Evolutionary conservation across 2,113 vertebrate genomes (phyloP), one percentile per base, ranked within the genome.

Genomic region (Neofelis nebulosa): DNA sequence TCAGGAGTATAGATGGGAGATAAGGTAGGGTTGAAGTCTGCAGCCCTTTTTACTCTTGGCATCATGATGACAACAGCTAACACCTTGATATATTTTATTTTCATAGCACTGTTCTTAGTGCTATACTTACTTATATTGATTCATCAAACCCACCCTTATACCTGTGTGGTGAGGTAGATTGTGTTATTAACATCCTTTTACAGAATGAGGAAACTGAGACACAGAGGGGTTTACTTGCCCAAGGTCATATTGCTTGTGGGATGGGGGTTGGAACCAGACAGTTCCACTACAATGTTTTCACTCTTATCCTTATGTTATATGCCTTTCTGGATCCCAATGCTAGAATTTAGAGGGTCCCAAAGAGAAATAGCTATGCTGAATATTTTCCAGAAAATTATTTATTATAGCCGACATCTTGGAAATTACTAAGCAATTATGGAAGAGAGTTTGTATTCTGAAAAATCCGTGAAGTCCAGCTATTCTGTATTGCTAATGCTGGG

Each of bases 361-460:
- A 84, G 80, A 83, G 23, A 87, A 73, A 91, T 33, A 31, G 23
- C 31, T 61, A 76, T 85, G 41, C 48, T 29, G 27, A 76, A 63
- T 45, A n/a, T 86, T 96, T 93, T 84, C 33, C 19, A 81, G 82
- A 91, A 89, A 50, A 76, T 68, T 84, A 8, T 48, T 52, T 93
- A 18, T 94, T 91, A 27, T 57, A 91, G 23, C 6, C 84, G 27
- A 55, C 13, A 41, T 57, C 7, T 88, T 93, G 15, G 65, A 95
- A 88, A 63, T 74, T 68, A 91, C 25, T 95, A 71, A 84, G 15
- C 50, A 81, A 7, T 63, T 68, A n/a, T 92, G 13, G 57, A 85
- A 89, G 66, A 84, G 50, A 48, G 91, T 96, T 69, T 91, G 65
- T 27, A 79, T 79, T 82, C 23, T 84, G 29, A 45, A 82, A 93